Conservation (phyloP, 2,888 invertebrate species). For the Choristoneura rosaceana region DNA sequence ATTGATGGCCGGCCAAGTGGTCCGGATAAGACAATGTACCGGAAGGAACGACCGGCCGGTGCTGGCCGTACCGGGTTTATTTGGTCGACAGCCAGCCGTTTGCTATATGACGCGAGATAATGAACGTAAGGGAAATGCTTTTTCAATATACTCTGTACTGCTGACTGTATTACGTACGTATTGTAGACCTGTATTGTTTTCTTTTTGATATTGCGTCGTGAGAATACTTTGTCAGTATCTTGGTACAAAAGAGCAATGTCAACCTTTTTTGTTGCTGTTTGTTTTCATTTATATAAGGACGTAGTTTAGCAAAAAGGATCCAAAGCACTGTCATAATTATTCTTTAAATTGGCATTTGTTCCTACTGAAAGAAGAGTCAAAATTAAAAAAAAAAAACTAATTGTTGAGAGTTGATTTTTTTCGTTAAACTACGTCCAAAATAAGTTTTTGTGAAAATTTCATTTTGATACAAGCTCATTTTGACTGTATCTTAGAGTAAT, state of each 20-base stretch:
- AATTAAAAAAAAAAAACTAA: no score
- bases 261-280: background rate
- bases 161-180: constrained; percentile 1
- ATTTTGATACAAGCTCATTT: no score
- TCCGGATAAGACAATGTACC: constrained; percentile 73
- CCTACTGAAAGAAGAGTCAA: no score
- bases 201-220: background rate
- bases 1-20: constrained; percentile 61
- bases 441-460: no score
- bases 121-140: constrained; percentile 43
- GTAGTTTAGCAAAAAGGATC: no score
- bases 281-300: background rate
- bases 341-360: no score
- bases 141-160: constrained; percentile 30
- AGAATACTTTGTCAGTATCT: background rate
- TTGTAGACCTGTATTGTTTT: background rate
- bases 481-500: no score
- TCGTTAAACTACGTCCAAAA: no score
- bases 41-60: constrained; percentile 48
- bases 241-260: background rate
- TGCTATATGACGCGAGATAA: constrained; percentile 50
- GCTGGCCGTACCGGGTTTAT: constrained; percentile 45
- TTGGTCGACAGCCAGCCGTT: constrained; percentile 37
- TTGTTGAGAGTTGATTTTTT: no score
- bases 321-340: no score